Evolutionary conservation across 92 coral and sea anemone species (phyloP).

Genomic region (Nematostella vectensis): DNA sequence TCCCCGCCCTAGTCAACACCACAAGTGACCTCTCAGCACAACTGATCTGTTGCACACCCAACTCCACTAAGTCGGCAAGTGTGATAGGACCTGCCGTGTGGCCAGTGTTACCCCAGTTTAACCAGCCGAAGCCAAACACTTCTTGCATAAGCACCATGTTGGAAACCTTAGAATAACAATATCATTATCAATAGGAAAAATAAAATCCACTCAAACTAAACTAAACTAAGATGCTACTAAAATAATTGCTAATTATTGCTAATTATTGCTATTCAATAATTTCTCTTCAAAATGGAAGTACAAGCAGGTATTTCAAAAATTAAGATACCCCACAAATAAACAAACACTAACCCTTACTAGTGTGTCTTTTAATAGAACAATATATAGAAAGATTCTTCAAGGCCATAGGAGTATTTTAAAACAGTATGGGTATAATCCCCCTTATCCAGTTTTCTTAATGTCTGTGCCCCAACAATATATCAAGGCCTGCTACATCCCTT

Average conservation of each 20-base stretch:
- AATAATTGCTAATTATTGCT: too few species aligned
- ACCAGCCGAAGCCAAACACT: constrained; percentile 92
- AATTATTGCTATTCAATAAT: background rate
- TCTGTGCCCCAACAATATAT: too few species aligned
- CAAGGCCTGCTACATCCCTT: too few species aligned
- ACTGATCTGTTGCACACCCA: constrained; percentile 71
- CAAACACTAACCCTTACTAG: too few species aligned
- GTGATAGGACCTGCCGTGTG: constrained; percentile 71
- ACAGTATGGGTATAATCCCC: too few species aligned
- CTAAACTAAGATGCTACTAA: background rate
- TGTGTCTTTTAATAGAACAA: too few species aligned
- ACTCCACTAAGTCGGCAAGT: constrained; percentile 60
- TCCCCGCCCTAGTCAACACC: constrained; percentile 79
- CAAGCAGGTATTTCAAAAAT: too few species aligned
- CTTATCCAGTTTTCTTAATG: too few species aligned
- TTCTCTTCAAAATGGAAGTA: background rate
- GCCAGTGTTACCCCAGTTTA: constrained; percentile 76
- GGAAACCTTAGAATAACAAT: constrained; percentile 21
- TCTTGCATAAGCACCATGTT: constrained; percentile 70
- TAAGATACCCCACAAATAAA: too few species aligned
- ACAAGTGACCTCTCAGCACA: constrained; percentile 87
- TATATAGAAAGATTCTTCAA: too few species aligned
- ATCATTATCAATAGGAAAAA: background rate
- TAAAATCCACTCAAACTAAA: background rate
- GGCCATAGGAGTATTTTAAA: too few species aligned